Base-by-base conservation (phyloP, 2,797 vertebrate species). In the Syncerus caffer region DNA sequence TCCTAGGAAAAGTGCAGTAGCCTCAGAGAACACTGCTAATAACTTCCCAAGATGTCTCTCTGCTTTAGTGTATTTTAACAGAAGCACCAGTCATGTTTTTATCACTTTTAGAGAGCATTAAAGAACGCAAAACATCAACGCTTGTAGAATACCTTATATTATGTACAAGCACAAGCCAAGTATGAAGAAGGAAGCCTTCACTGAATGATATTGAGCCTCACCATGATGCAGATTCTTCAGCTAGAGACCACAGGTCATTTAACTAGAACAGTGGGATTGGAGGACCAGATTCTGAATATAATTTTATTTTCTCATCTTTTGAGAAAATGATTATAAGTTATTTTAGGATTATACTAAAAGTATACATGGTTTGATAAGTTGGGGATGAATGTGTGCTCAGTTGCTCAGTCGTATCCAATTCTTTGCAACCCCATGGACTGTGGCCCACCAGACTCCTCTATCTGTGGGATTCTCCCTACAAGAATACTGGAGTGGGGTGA, bases 1-100 rank as follows among this genome's bases (percentile, higher is more conserved):
- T 47, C 71, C 29, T 74, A 90, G 82, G 45, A 38, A 84, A 96
- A 53, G 3, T 64, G 58, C 76, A 25, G 64, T 64, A 95, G 57
- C 90, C 88, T 96, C 23, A 23, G 93, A 90, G 85, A 47, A 93
- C 53, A 53, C 42, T 23, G 12, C 89, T 90, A 89, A 86, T 74
- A 23, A 67, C 55, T 62, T 93, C 88, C 62, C 95, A 90, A 50
- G 51, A 27, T 74, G 2, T 89, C 7, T 50, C 25, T 84, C 21
- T 29, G 15, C 7, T 9, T 78, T 80, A 45, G 25, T 14, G 3
- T 86, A 34, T 58, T 83, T 96, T 74, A 55, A 34, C 27, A 27
- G 78, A 82, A 47, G 11, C 29, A 17, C 10, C 10, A 13, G 78
- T 89, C 92, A 90, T 9, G 31, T 57, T 93, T 93, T 94, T 34